Percentiles rank a stretch among this genome's conserved stretches.
Conservation (phyloP, 2,888 invertebrate genomes). For the Xanthorhoe designata region DNA sequence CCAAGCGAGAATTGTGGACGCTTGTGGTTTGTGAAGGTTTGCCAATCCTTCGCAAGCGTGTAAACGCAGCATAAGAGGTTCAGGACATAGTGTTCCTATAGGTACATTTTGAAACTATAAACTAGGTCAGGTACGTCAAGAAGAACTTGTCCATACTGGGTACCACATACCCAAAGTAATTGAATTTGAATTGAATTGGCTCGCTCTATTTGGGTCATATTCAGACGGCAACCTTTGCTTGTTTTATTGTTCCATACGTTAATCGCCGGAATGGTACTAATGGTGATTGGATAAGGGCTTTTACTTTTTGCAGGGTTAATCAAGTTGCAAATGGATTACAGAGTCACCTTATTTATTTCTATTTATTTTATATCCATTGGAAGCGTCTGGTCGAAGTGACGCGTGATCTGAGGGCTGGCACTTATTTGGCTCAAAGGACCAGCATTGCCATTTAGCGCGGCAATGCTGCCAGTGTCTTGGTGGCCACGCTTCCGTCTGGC, state of each 20-base stretch:
- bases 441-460: no score
- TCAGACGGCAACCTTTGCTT: slow-evolving; percentile 59
- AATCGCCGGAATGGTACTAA: slow-evolving; percentile 57
- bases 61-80: no score
- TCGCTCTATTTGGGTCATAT: slow-evolving; percentile 76
- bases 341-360: not conserved
- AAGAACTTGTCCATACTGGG: not conserved
- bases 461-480: no score
- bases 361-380: not conserved
- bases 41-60: no score
- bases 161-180: slow-evolving; percentile 57
- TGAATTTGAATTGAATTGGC: slow-evolving; percentile 77
- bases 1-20: no score
- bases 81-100: no score
- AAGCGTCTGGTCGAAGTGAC: no score
- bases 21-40: no score
- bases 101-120: not conserved
- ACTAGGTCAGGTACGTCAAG: not conserved
- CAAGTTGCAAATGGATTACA: slow-evolving; percentile 31
- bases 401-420: no score
- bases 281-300: slow-evolving; percentile 48
- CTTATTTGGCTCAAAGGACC: no score
- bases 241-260: slow-evolving; percentile 53
- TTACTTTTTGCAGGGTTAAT: slow-evolving; percentile 29
- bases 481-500: no score